Base-by-base conservation (phyloP, 1,140 invertebrate genomes). In the Coptotermes formosanus region DNA sequence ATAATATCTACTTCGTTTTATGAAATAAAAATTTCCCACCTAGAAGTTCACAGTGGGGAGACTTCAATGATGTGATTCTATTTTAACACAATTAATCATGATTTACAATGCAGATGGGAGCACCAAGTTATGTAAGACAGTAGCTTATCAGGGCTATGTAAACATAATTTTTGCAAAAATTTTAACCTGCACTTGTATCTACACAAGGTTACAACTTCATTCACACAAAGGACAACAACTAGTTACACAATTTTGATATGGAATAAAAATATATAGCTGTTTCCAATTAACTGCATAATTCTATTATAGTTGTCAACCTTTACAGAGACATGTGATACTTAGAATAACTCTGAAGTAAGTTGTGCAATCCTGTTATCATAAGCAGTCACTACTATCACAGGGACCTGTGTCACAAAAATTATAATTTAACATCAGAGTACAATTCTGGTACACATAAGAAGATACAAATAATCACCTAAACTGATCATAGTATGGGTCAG, bases 401-500 rank as follows among this genome's bases (percentile, higher is more conserved):
- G 25, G 3, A 30, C 11, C 16, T 75, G n/a, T 30, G n/a, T 30
- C n/a, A 75, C 25, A n/a, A n/a, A 75, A 64, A 64, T 64, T 64
- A 64, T 64, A 23, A 64, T 64, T 7, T 19, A 23, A 64, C 7
- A 21, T 64, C 9, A 30, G 64, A 75, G 4, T 30, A 30, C 14
- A 12, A n/a, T 16, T 75, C 64, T 75, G 64, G 64, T 75, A 75
- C 64, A 75, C 7, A 8, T 75, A 75, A 30, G 2, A 75, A 3
- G 64, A 75, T 75, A 75, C n/a, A 75, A 64, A 30, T 16, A 75
- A 25, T 75, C 64, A 75, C n/a, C 64, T 30, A 75, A 75, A 75
- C n/a, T 75, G n/a, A 75, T 75, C 64, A 75, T n/a, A 75, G n/a
- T 75, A 75, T 75, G n/a, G n/a, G 64, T 30, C 64, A 75, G 64